Conservation (phyloP, 1,140 invertebrate genomes). For the Microplitis mediator region DNA sequence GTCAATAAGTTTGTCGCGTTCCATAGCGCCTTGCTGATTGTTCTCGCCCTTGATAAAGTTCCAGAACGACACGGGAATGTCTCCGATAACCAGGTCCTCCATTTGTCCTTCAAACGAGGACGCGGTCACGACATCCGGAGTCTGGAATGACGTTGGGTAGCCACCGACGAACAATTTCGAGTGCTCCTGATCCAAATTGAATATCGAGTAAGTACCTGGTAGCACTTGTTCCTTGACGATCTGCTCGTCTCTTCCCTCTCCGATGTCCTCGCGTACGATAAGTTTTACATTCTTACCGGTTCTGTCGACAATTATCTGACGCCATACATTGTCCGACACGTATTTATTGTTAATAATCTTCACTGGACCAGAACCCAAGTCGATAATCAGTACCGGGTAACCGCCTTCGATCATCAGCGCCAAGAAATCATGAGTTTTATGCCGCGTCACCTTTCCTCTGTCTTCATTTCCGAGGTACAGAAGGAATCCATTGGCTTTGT, state of each 20-base stretch:
- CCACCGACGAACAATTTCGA: conserved; percentile 92
- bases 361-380: conserved; percentile 85
- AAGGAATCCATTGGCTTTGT: conserved; percentile 80
- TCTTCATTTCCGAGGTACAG: conserved; percentile 89
- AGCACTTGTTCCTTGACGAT: conserved; percentile 68
- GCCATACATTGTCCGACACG: conserved; percentile 87
- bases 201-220: conserved; percentile 76
- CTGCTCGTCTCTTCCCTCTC: conserved; percentile 65
- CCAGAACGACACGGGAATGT: conserved; percentile 90
- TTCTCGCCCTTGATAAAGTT: conserved; percentile 86
- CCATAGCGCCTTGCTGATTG: conserved; percentile 74
- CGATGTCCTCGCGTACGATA: conserved; percentile 77
- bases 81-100: conserved; percentile 88
- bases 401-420: conserved; percentile 89
- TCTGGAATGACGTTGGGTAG: conserved; percentile 73
- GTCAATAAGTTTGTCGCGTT: conserved; percentile 73
- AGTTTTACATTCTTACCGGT: conserved; percentile 83
- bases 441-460: conserved; percentile 69
- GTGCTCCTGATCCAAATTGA: conserved; percentile 84
- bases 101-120: conserved; percentile 87
- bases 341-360: conserved; percentile 76
- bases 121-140: conserved; percentile 72
- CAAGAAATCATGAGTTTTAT: conserved; percentile 86
- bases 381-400: conserved; percentile 82
- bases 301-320: conserved; percentile 86